Percentiles rank a stretch among this genome's conserved stretches.
Evolutionary conservation across 1,140 invertebrate genomes (phyloP).

Genomic region (Drosophila tropicalis): DNA sequence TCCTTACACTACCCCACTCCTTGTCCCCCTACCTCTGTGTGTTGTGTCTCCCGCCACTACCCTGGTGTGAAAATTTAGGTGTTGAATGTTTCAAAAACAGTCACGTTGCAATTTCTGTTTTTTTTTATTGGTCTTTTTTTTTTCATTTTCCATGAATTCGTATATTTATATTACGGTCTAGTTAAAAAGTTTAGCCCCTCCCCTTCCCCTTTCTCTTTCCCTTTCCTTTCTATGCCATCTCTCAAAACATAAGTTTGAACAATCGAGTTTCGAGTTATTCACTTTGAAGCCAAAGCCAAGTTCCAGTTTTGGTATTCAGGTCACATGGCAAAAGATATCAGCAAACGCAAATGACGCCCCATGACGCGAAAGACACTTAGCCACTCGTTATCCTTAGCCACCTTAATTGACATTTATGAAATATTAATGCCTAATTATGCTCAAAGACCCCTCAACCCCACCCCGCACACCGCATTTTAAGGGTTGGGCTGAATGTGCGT

Average conservation of each 20-base stretch:
- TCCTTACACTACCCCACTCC: not conserved
- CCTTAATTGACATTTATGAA: slow-evolving; percentile 72
- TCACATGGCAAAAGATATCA: slow-evolving; percentile 46
- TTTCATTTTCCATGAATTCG: slow-evolving; percentile 3
- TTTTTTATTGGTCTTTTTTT: slow-evolving; percentile 21
- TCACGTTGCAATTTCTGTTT: slow-evolving; percentile 61
- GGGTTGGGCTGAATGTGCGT: slow-evolving; percentile 20
- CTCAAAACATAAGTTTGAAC: slow-evolving; percentile 31
- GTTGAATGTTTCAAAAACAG: slow-evolving; percentile 67
- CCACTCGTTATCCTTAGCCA: slow-evolving; percentile 15
- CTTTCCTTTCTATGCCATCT: too few species aligned
- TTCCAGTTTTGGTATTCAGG: slow-evolving; percentile 23
- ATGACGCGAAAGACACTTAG: slow-evolving; percentile 16
- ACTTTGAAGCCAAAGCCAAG: slow-evolving; percentile 35
- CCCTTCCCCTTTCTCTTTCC: too few species aligned
- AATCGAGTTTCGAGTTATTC: slow-evolving; percentile 12
- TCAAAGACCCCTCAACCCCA: slow-evolving; percentile 12
- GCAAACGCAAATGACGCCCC: slow-evolving; percentile 31
- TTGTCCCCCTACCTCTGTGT: not conserved
- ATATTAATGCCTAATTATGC: slow-evolving; percentile 80
- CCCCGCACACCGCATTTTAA: not conserved
- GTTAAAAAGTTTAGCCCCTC: too few species aligned
- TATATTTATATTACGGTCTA: not conserved
- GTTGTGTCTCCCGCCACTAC: not conserved
- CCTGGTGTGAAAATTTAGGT: slow-evolving; percentile 42